A percentile compares a stretch with the other conserved stretches of the same genome.
Evolutionary conservation across 2,797 vertebrate genomes (phyloP).

Genomic region (Sternarchorhynchus goeldii): DNA sequence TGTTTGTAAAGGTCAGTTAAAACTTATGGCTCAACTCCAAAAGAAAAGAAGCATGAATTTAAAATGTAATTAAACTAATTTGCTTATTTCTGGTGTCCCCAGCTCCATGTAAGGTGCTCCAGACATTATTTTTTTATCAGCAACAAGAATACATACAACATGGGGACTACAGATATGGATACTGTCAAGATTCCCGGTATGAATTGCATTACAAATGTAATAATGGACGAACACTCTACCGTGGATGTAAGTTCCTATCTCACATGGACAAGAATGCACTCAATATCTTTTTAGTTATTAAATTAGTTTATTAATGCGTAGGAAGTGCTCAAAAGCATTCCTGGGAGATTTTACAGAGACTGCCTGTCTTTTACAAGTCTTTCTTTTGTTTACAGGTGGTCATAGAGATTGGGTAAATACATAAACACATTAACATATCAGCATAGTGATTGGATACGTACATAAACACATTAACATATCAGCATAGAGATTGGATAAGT

Average conservation of each 20-base stretch:
- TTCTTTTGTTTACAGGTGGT: slow-evolving; percentile 15
- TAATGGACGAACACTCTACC: not conserved
- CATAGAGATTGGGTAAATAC: not conserved
- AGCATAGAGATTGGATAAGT: too few species aligned
- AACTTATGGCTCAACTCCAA: not conserved
- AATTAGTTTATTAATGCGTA: too few species aligned
- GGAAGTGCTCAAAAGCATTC: too few species aligned
- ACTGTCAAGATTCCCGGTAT: too few species aligned
- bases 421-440: not conserved
- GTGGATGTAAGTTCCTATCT: slow-evolving; percentile 1
- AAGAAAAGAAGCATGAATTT: not conserved
- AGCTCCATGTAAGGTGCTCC: slow-evolving; percentile 28
- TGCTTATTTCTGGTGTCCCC: not conserved
- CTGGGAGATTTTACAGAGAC: too few species aligned
- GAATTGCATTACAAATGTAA: not conserved
- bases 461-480: not conserved
- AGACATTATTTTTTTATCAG: rapidly evolving
- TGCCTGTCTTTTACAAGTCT: not conserved
- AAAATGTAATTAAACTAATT: not conserved
- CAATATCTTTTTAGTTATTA: too few species aligned
- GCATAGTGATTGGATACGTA: too few species aligned
- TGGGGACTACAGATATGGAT: not conserved
- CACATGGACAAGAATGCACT: not conserved
- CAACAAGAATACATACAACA: not conserved
- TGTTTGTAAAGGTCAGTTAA: slow-evolving; percentile 47